Evolutionary conservation across 2,113 vertebrate genomes (phyloP).

Genomic region (Cinclus cinclus): DNA sequence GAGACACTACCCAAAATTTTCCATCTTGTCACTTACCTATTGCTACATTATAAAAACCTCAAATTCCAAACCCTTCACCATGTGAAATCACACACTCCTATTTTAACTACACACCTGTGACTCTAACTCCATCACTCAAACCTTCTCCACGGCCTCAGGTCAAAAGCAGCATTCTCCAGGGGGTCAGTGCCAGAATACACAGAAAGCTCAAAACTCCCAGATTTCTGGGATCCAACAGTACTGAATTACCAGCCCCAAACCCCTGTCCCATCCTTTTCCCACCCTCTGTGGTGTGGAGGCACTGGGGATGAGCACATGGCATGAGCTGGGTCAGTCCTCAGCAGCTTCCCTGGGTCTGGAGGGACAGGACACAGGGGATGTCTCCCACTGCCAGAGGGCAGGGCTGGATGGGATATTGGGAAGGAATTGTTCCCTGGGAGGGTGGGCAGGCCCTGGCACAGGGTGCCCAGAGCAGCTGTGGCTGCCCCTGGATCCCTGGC

Average conservation of each 20-base stretch:
- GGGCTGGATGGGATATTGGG: background rate
- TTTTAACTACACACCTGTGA: too few species aligned
- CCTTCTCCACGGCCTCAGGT: too few species aligned
- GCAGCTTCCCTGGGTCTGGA: background rate
- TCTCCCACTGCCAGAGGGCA: background rate
- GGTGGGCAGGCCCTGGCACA: background rate
- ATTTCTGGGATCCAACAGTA: too few species aligned
- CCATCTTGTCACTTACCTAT: too few species aligned
- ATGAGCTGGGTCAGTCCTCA: background rate
- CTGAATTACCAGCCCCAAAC: background rate
- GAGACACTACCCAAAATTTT: too few species aligned
- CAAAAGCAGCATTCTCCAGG: too few species aligned
- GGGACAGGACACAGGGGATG: background rate
- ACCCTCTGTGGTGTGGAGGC: background rate
- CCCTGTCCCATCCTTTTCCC: background rate
- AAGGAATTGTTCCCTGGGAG: background rate
- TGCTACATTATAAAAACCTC: too few species aligned
- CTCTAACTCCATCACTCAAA: too few species aligned
- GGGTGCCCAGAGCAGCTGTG: background rate
- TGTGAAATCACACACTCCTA: too few species aligned
- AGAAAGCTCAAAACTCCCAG: too few species aligned
- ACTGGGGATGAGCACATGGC: rapidly evolving
- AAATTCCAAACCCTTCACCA: too few species aligned
- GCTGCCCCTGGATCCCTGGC: background rate
- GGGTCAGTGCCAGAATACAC: too few species aligned